A percentile compares a stretch with the other conserved stretches of the same genome.
Evolutionary conservation across 2,888 invertebrate genomes (phyloP).

Genomic region (Macroteleia sp.): DNA sequence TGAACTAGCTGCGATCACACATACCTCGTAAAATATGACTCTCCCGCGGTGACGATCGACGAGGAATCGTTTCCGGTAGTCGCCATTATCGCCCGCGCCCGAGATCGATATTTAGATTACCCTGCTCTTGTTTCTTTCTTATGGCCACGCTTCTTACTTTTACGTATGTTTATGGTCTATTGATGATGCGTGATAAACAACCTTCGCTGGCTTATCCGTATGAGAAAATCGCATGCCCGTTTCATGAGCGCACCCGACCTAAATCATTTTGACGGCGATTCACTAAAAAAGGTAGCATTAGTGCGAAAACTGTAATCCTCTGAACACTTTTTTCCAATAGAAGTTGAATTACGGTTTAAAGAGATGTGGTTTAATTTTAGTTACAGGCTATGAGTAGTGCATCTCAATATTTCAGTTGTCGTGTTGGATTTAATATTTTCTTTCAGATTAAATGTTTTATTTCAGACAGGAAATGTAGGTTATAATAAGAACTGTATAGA

Average conservation of each 20-base stretch:
- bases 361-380: neutral
- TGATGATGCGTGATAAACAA: slow-evolving; percentile 37
- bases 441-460: slow-evolving; percentile 8
- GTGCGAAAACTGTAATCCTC: slow-evolving; percentile 4
- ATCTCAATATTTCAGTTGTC: slow-evolving; percentile 28
- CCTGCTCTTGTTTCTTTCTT: slow-evolving; percentile 18
- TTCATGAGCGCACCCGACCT: no score
- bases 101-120: slow-evolving; percentile 38
- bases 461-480: neutral
- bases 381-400: neutral
- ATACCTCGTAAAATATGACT: slow-evolving; percentile 53
- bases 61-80: slow-evolving; percentile 46
- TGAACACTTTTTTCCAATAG: neutral
- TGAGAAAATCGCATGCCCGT: slow-evolving; percentile 5
- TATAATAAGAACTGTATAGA: no score
- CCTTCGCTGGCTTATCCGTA: slow-evolving; percentile 9
- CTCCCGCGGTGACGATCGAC: slow-evolving; percentile 58
- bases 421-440: no score
- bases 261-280: slow-evolving; percentile 14
- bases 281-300: slow-evolving; percentile 12
- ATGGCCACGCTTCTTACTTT: neutral
- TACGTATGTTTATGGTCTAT: slow-evolving; percentile 30
- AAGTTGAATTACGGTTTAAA: neutral
- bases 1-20: slow-evolving; percentile 55
- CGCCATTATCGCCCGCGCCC: slow-evolving; percentile 36